Conservation (phyloP, 2,888 invertebrate genomes). For the Ernsta delagoae region DNA sequence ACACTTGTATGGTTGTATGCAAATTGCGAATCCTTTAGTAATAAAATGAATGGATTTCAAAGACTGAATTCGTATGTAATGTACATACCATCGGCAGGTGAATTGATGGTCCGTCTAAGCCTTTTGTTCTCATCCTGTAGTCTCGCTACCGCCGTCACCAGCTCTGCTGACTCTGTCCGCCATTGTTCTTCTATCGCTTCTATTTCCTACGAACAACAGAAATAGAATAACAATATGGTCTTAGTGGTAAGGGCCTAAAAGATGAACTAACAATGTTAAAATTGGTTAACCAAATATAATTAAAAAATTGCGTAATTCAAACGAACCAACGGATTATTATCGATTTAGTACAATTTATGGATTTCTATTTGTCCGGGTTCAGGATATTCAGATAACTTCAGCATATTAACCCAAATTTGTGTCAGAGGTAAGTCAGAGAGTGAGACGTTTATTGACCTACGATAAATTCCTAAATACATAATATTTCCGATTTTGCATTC, state of each 20-base stretch:
- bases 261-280: too few species aligned
- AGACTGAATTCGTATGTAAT: slow-evolving; percentile 6
- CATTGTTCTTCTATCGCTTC: slow-evolving; percentile 98
- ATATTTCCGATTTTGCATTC: too few species aligned
- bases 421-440: neutral
- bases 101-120: slow-evolving; percentile 83
- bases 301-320: too few species aligned
- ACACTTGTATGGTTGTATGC: too few species aligned
- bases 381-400: neutral
- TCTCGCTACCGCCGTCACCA: slow-evolving; percentile 92
- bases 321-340: too few species aligned
- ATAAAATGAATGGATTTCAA: neutral
- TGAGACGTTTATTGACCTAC: too few species aligned
- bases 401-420: neutral
- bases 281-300: too few species aligned
- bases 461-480: too few species aligned
- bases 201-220: slow-evolving; percentile 88
- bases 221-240: neutral
- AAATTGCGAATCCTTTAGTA: too few species aligned
- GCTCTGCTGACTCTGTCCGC: slow-evolving; percentile 95
- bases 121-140: slow-evolving; percentile 97
- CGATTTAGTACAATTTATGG: too few species aligned
- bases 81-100: slow-evolving; percentile 72
- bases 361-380: too few species aligned
- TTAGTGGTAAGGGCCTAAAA: neutral